phyloP scores from a whole-genome alignment of 2,888 invertebrate genomes.

The Blastobasis lacticolella region DNA sequence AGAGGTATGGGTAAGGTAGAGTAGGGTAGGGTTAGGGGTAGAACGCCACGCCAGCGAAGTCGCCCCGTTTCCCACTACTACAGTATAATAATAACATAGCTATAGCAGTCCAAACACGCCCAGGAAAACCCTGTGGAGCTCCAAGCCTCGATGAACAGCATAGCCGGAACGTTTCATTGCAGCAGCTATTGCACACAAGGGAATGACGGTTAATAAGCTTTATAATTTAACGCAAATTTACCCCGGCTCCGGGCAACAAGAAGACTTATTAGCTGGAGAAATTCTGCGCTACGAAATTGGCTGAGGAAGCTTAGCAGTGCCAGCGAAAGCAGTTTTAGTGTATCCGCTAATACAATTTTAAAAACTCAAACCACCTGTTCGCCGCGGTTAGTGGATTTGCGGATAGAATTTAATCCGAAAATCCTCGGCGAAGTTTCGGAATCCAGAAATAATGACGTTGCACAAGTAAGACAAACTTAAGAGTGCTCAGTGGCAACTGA shows the following conservation, averaged over 20 bases:
- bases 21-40: not conserved
- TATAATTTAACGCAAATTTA: slow-evolving; percentile 61
- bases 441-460: too few relatives aligned
- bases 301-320: slow-evolving; percentile 16
- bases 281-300: slow-evolving; percentile 35
- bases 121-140: slow-evolving; percentile 17
- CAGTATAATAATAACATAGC: too few relatives aligned
- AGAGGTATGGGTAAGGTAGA: not conserved
- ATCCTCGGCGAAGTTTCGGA: not conserved
- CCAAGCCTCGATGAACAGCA: too few relatives aligned
- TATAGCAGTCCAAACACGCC: slow-evolving; percentile 31
- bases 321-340: not conserved
- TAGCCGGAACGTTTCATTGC: slow-evolving; percentile 44
- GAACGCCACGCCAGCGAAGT: too few relatives aligned
- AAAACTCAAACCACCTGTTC: not conserved
- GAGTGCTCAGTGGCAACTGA: too few relatives aligned
- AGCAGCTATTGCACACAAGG: slow-evolving; percentile 56
- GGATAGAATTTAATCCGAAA: not conserved
- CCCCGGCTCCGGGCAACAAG: slow-evolving; percentile 32
- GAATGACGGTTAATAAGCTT: slow-evolving; percentile 67
- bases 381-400: not conserved
- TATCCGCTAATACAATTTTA: not conserved
- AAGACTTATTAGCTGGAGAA: slow-evolving; percentile 48
- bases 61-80: too few relatives aligned
- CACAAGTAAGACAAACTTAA: too few relatives aligned